Percentiles rank a stretch among this genome's conserved stretches.
These are phyloP conservation scores for Cybosia mesomella DNA, from an alignment of 2,888 invertebrate species.

Conservation along the genomic window DNA sequence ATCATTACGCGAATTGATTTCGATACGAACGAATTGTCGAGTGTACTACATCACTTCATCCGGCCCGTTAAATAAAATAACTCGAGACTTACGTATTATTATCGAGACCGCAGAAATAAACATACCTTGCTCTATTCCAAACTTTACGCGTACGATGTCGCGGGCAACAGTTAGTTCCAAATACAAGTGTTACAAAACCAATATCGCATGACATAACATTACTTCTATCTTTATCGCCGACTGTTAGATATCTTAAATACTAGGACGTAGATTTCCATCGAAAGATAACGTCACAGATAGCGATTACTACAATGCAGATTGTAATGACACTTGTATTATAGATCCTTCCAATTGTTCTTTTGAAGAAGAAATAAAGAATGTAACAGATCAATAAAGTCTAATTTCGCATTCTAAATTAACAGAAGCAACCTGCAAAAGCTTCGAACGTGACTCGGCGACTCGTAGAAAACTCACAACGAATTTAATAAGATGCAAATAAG, in stretches of 20 bases:
- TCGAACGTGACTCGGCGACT: neutral
- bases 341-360: neutral
- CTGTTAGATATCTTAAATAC: neutral
- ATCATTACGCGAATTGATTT: too few species aligned
- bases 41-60: too few species aligned
- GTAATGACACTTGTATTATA: neutral
- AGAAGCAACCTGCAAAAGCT: neutral
- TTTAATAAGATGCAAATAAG: neutral
- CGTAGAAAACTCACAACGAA: neutral
- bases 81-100: too few species aligned
- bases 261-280: neutral
- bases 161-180: too few species aligned
- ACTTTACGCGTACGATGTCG: too few species aligned
- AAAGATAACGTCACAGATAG: neutral
- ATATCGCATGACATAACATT: neutral
- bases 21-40: too few species aligned
- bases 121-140: too few species aligned
- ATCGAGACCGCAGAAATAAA: too few species aligned
- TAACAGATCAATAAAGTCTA: neutral
- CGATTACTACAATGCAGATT: neutral
- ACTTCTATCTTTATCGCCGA: neutral
- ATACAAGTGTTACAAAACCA: neutral
- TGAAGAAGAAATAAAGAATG: neutral
- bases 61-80: too few species aligned
- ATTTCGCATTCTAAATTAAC: neutral